Percentiles rank a stretch among this genome's conserved stretches.
Conservation (phyloP, 2,888 invertebrate genomes). For the Pachliopta kotzebuea region DNA sequence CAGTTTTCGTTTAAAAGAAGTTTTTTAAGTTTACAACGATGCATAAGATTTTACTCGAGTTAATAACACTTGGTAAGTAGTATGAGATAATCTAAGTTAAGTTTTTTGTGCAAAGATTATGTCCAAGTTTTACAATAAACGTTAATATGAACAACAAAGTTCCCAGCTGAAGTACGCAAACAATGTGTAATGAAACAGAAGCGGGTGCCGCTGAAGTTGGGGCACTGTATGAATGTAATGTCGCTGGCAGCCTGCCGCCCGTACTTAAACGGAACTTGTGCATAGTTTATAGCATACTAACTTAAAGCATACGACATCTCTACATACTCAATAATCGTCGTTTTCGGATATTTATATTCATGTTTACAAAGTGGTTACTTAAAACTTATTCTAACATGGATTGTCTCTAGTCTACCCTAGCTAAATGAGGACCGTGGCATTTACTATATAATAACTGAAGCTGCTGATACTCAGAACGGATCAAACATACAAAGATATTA, state of each 20-base stretch:
- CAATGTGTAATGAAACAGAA: slow-evolving; percentile 14
- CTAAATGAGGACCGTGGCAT: too few relatives aligned
- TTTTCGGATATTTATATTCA: too few relatives aligned
- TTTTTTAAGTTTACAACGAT: background rate
- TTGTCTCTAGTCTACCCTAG: too few relatives aligned
- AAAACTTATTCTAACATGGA: too few relatives aligned
- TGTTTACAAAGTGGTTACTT: too few relatives aligned
- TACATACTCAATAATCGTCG: background rate
- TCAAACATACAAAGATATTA: too few relatives aligned
- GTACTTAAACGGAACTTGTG: slow-evolving; percentile 16
- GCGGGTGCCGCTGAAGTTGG: background rate
- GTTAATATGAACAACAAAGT: slow-evolving; percentile 3
- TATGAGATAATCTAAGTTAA: background rate
- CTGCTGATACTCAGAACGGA: too few relatives aligned
- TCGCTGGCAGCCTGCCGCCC: slow-evolving; percentile 20
- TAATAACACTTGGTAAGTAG: background rate
- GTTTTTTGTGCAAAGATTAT: background rate
- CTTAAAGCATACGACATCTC: slow-evolving; percentile 4
- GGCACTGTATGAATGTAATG: slow-evolving; percentile 13
- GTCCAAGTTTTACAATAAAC: slow-evolving; percentile 3
- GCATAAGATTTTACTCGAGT: too few relatives aligned
- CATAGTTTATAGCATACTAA: slow-evolving; percentile 20
- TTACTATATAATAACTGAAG: too few relatives aligned
- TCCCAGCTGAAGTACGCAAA: slow-evolving; percentile 9
- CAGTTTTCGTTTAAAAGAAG: background rate